Evolutionary conservation across 2,888 invertebrate species (phyloP).

Genomic region (Brachynemurus nebulosus): DNA sequence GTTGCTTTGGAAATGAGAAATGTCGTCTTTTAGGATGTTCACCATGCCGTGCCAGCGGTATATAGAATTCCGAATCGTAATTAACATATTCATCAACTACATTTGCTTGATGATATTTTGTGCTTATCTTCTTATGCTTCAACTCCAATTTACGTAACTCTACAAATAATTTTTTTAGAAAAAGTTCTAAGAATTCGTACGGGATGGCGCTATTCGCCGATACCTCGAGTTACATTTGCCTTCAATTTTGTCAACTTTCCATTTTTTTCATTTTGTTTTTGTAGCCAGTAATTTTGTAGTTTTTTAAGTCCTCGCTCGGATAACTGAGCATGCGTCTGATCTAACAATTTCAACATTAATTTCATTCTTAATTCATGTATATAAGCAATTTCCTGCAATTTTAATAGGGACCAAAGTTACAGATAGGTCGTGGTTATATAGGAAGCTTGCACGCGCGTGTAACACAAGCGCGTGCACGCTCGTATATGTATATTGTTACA

Average conservation of each 20-base stretch:
- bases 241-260: conserved; percentile 41
- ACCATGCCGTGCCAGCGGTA: conserved; percentile 48
- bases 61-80: conserved; percentile 46
- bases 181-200: neutral
- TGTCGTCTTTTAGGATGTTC: conserved; percentile 48
- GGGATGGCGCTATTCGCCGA: no score
- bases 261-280: conserved; percentile 40
- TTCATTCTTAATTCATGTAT: conserved; percentile 54
- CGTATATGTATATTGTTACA: no score
- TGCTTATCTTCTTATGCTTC: conserved; percentile 28
- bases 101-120: conserved; percentile 32
- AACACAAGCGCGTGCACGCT: no score
- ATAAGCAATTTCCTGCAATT: conserved; percentile 48
- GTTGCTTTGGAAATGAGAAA: conserved; percentile 31
- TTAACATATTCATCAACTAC: conserved; percentile 38
- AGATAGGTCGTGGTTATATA: no score
- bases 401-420: no score
- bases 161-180: conserved; percentile 9
- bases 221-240: conserved; percentile 36
- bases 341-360: conserved; percentile 49
- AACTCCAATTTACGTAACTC: conserved; percentile 35
- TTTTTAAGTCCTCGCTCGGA: conserved; percentile 33
- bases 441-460: no score
- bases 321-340: conserved; percentile 36
- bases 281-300: conserved; percentile 37